Evolutionary conservation across 2,888 invertebrate species (phyloP).

Genomic region (Xylocampa areola): DNA sequence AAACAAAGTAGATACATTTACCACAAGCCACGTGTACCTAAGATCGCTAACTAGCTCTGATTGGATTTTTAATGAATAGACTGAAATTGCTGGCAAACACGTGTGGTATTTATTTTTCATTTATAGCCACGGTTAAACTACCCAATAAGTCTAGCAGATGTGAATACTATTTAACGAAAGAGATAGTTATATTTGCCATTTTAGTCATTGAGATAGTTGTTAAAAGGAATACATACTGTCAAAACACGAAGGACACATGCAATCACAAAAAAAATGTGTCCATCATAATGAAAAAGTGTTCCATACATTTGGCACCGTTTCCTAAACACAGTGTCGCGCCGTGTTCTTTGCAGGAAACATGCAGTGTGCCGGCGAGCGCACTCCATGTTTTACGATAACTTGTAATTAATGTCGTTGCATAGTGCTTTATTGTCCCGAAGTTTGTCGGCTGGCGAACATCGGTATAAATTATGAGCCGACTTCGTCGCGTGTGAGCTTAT

Average conservation of each 20-base stretch:
- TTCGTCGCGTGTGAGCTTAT: conserved; percentile 69
- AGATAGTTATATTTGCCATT: too few relatives aligned
- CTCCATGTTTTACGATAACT: conserved; percentile 80
- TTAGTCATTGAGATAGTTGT: too few relatives aligned
- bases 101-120: conserved; percentile 20
- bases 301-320: conserved; percentile 45
- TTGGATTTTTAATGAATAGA: conserved; percentile 35
- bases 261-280: conserved; percentile 20
- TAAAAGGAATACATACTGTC: too few relatives aligned
- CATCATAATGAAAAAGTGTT: conserved; percentile 36
- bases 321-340: conserved; percentile 52
- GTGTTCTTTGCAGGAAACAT: conserved; percentile 66
- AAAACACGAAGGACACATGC: too few relatives aligned
- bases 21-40: background rate
- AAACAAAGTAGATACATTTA: too few relatives aligned
- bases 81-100: conserved; percentile 25
- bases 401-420: conserved; percentile 82
- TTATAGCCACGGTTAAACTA: too few relatives aligned
- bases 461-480: conserved; percentile 72
- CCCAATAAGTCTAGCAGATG: too few relatives aligned
- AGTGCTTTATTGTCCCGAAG: conserved; percentile 79
- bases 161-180: too few relatives aligned
- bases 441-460: conserved; percentile 66
- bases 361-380: conserved; percentile 57
- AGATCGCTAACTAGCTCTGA: conserved; percentile 13